A percentile compares a stretch with the other conserved stretches of the same genome.
Conservation (phyloP, 1,140 invertebrate genomes). For the Microplitis demolitor region DNA sequence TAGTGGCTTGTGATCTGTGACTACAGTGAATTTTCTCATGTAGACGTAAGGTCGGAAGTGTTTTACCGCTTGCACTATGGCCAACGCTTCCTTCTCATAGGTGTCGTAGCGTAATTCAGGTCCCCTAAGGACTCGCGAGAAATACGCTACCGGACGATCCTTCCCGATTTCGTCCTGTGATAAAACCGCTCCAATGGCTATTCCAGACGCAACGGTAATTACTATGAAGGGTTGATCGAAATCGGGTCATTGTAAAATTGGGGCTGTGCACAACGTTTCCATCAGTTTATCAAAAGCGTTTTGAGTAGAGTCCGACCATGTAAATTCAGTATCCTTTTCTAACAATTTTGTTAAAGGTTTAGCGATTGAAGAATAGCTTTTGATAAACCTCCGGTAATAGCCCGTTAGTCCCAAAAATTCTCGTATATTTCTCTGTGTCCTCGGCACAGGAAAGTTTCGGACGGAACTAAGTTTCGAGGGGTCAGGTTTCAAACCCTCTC, state of each 20-base stretch:
- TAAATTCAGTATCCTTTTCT: conserved; percentile 9
- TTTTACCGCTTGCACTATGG: conserved; percentile 51
- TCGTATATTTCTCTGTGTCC: neutral
- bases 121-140: neutral
- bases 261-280: conserved; percentile 25
- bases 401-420: conserved; percentile 12
- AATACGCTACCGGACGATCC: conserved; percentile 37
- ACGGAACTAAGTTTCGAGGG: neutral
- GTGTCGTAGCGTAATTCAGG: conserved; percentile 1
- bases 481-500: conserved; percentile 1
- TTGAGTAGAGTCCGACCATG: neutral
- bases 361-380: neutral
- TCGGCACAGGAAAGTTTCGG: neutral
- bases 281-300: neutral
- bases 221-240: conserved; percentile 36
- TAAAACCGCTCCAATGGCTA: conserved; percentile 32
- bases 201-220: conserved; percentile 30
- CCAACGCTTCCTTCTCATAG: conserved; percentile 44
- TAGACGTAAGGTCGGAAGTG: conserved; percentile 57
- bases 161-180: conserved; percentile 30
- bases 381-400: conserved; percentile 8
- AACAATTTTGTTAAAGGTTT: neutral
- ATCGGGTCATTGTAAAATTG: conserved; percentile 35
- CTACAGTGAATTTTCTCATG: too few relatives aligned
- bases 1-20: neutral